Evolutionary conservation across 2,888 invertebrate genomes (phyloP).

Genomic region (Bombyx huttoni): DNA sequence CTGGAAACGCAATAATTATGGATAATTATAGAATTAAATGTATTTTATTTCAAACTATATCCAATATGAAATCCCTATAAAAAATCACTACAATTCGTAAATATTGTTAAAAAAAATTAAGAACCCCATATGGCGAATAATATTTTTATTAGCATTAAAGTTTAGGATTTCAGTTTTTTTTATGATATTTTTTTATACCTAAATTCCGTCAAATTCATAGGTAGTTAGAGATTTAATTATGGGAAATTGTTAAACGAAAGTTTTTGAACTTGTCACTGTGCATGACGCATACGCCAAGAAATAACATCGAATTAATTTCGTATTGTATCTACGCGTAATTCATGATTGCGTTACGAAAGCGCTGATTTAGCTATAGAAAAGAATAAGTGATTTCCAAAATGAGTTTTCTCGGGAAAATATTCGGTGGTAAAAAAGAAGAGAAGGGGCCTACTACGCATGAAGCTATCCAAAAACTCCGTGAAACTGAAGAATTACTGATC

Average conservation of each 20-base stretch:
- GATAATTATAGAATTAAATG: too few species aligned
- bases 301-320: conserved; percentile 23
- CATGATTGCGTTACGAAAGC: conserved; percentile 11
- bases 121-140: too few species aligned
- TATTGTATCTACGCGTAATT: conserved; percentile 30
- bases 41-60: too few species aligned
- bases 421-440: conserved; percentile 92
- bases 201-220: too few species aligned
- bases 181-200: too few species aligned
- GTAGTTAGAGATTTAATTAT: too few species aligned
- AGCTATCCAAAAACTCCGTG: conserved; percentile 96
- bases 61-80: too few species aligned
- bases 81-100: too few species aligned
- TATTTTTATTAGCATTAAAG: too few species aligned
- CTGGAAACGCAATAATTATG: too few species aligned
- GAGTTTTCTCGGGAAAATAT: conserved; percentile 94
- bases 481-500: conserved; percentile 95
- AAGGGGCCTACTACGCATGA: conserved; percentile 92
- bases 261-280: conserved; percentile 12
- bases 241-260: background rate
- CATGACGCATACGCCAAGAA: conserved; percentile 44
- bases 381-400: conserved; percentile 56
- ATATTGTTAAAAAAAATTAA: too few species aligned
- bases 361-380: background rate
- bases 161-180: too few species aligned